Evolutionary conservation across 2,113 vertebrate species (phyloP), one percentile per base, ranked within the genome.

Genomic region (Ochotona princeps): DNA sequence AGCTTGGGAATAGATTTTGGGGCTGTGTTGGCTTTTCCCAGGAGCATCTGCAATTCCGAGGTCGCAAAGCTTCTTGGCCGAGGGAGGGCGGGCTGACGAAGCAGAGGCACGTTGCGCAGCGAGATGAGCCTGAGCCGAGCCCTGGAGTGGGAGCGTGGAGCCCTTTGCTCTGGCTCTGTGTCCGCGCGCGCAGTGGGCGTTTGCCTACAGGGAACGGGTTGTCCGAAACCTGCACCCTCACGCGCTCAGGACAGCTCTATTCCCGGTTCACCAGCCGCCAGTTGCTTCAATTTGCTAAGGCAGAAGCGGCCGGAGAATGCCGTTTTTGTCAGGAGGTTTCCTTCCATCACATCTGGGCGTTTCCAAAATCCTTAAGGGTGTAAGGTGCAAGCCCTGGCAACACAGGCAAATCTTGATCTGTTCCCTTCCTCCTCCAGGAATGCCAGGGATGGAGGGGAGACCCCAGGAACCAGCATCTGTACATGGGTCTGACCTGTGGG

Each of bases 241-340:
- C 7, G 28, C 72, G 18, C 8, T 89, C 49, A 10, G 44, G 15
- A 61, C n/a, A 21, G 51, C 17, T 13, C 20, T 38, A 79, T 26
- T 7, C 69, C 35, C 17, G 54, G 9, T 84, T 44, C 38, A 72
- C 73, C 73, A 92, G 10, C 47, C 8, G 26, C 49, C 78, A 63
- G 70, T 63, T 76, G 47, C 70, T 87, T 67, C 70, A 49, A 20
- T 70, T 88, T 92, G 18, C 72, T 35, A 75, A 79, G n/a, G 47
- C 28, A 44, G 66, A 47, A 8, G 11, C 70, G 35, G 60, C 61
- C 88, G 47, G 44, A n/a, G 67, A 28, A 57, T 69, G 32, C 15
- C 1, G 1, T 63, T 20, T 83, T 87, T 81, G 87, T 84, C 26
- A 63, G 44, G 10, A 75, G 61, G 67, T 72, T 78, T 81, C 78